A percentile compares a stretch with the other conserved stretches of the same genome.
These are phyloP conservation scores for Chloromyia formosa DNA, from an alignment of 2,888 invertebrate species.

Conservation along the genomic window DNA sequence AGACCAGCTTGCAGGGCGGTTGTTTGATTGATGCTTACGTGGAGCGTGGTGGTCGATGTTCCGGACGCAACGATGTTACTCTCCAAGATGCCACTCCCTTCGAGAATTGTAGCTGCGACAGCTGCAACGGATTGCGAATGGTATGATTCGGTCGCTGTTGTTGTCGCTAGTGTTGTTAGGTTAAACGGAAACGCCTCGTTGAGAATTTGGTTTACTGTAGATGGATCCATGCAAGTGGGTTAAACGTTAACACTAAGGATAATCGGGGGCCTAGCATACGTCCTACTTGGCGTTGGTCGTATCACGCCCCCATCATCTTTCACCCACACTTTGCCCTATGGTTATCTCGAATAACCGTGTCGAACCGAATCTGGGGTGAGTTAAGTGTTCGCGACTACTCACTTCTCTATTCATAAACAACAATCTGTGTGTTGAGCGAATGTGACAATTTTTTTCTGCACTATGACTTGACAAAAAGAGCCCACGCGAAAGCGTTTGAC, in stretches of 20 bases:
- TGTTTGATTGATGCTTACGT: slow-evolving; percentile 40
- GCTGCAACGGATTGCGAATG: slow-evolving; percentile 10
- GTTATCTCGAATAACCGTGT: background rate
- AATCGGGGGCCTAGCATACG: slow-evolving; percentile 17
- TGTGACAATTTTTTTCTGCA: too few species aligned
- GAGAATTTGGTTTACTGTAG: slow-evolving; percentile 47
- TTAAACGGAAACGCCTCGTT: slow-evolving; percentile 48
- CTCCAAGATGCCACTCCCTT: slow-evolving; percentile 44
- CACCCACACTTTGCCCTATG: background rate
- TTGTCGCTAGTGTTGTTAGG: slow-evolving; percentile 37
- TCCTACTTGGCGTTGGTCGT: slow-evolving; percentile 21
- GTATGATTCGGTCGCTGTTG: background rate
- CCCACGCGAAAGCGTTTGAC: too few species aligned
- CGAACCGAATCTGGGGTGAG: too few species aligned
- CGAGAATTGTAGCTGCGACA: slow-evolving; percentile 36
- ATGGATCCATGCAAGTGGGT: slow-evolving; percentile 51
- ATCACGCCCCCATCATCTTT: slow-evolving; percentile 49
- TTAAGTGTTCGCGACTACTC: too few species aligned
- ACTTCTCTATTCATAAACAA: too few species aligned
- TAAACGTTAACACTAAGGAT: slow-evolving; percentile 22
- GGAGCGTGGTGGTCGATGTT: slow-evolving; percentile 30
- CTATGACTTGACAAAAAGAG: too few species aligned
- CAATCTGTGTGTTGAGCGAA: too few species aligned
- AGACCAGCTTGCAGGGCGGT: slow-evolving; percentile 8
- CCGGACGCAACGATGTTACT: slow-evolving; percentile 39